phyloP scores from a whole-genome alignment of 1,140 invertebrate genomes.

The Anastatus disparis region DNA sequence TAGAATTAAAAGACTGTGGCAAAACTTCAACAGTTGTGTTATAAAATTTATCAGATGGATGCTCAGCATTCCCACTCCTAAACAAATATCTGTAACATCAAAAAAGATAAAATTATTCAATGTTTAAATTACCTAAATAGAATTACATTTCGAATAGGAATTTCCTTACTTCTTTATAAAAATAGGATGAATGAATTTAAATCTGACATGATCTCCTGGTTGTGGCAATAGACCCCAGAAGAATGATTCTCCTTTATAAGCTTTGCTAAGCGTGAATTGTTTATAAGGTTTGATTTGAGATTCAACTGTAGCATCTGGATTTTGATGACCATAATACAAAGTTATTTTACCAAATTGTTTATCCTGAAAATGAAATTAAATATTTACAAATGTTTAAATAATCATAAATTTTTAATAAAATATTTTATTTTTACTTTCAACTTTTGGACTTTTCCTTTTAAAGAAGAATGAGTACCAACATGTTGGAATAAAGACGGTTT shows the following conservation, averaged over 20 bases:
- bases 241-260: conserved; percentile 89
- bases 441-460: conserved; percentile 97
- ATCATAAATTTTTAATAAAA: conserved; percentile 16
- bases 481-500: conserved; percentile 96
- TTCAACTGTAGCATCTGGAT: conserved; percentile 79
- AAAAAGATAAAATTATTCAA: no score
- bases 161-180: conserved; percentile 76
- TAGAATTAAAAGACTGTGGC: conserved; percentile 64
- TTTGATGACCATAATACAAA: conserved; percentile 83
- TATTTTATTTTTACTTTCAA: conserved; percentile 78
- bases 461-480: conserved; percentile 93
- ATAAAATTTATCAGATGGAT: conserved; percentile 90
- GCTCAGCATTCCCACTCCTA: conserved; percentile 91
- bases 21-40: conserved; percentile 90
- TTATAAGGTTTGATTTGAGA: conserved; percentile 88
- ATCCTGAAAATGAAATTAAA: conserved; percentile 73
- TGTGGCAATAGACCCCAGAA: conserved; percentile 93
- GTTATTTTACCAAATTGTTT: conserved; percentile 91
- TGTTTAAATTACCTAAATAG: no score
- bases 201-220: conserved; percentile 82
- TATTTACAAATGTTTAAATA: not conserved
- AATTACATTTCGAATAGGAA: no score
- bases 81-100: conserved; percentile 78
- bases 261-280: conserved; percentile 82
- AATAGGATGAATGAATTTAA: conserved; percentile 84